Conservation (phyloP, 2,888 invertebrate species). For the Patella depressa region DNA sequence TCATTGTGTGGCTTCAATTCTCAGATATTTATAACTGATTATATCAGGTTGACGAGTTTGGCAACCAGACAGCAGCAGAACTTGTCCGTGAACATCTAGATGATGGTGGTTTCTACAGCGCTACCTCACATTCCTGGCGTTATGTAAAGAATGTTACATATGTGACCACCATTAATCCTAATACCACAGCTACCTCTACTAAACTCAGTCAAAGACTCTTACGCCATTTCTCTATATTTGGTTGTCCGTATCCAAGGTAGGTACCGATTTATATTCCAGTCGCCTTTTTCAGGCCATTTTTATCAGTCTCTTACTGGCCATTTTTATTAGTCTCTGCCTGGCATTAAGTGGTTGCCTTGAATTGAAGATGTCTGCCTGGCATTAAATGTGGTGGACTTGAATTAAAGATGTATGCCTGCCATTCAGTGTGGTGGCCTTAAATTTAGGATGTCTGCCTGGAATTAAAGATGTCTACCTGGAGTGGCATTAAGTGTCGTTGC, state of each 20-base stretch:
- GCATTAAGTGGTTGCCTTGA: no score
- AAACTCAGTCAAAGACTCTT: slow-evolving; percentile 63
- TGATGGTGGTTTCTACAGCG: slow-evolving; percentile 69
- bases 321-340: no score
- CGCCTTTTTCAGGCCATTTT: no score
- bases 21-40: background rate
- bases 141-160: slow-evolving; percentile 69
- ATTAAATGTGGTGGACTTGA: no score
- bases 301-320: no score
- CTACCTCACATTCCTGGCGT: slow-evolving; percentile 64
- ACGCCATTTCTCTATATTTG: slow-evolving; percentile 69
- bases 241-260: slow-evolving; percentile 64
- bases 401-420: no score
- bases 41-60: slow-evolving; percentile 60
- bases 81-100: slow-evolving; percentile 70
- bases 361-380: no score
- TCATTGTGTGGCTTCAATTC: background rate
- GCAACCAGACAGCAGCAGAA: slow-evolving; percentile 69
- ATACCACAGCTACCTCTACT: slow-evolving; percentile 61
- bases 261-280: slow-evolving; percentile 13
- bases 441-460: no score
- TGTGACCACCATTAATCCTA: slow-evolving; percentile 66
- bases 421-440: no score
- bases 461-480: no score
- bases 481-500: no score